Percentiles rank a stretch among this genome's conserved stretches.
Evolutionary conservation across 2,888 invertebrate species (phyloP).

Genomic region (Mythimna albipuncta): DNA sequence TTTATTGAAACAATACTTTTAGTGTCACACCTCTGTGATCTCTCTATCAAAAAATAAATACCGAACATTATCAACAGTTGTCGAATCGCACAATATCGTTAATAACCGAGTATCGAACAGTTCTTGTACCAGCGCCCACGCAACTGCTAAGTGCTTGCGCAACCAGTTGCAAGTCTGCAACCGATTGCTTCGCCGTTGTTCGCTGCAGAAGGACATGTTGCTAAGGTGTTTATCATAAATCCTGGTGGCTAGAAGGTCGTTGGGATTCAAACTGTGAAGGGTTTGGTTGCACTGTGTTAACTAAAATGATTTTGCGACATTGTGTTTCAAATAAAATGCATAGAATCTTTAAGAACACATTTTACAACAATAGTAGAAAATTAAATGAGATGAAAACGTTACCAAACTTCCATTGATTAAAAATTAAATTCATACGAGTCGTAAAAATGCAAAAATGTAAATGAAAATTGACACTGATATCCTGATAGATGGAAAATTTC

Average conservation of each 20-base stretch:
- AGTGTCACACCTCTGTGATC: too few species aligned
- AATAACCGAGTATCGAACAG: slow-evolving; percentile 29
- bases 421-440: too few species aligned
- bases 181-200: slow-evolving; percentile 36
- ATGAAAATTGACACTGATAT: too few species aligned
- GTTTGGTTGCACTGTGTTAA: too few species aligned
- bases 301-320: too few species aligned
- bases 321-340: too few species aligned
- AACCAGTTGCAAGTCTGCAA: slow-evolving; percentile 42
- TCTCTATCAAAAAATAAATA: slow-evolving; percentile 17
- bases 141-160: slow-evolving; percentile 42
- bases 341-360: too few species aligned
- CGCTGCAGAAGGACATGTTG: slow-evolving; percentile 37
- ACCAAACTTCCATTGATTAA: too few species aligned
- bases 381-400: too few species aligned
- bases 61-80: slow-evolving; percentile 12
- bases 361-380: too few species aligned
- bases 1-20: background rate
- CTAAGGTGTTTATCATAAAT: slow-evolving; percentile 43
- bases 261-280: background rate
- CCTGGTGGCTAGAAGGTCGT: background rate
- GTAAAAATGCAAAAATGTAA: too few species aligned
- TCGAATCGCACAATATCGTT: slow-evolving; percentile 14
- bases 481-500: too few species aligned
- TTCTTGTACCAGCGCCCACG: slow-evolving; percentile 43